A percentile compares a stretch with the other conserved stretches of the same genome.
Evolutionary conservation across 1,140 invertebrate genomes (phyloP).

Genomic region (Carcinoscorpius rotundicauda): DNA sequence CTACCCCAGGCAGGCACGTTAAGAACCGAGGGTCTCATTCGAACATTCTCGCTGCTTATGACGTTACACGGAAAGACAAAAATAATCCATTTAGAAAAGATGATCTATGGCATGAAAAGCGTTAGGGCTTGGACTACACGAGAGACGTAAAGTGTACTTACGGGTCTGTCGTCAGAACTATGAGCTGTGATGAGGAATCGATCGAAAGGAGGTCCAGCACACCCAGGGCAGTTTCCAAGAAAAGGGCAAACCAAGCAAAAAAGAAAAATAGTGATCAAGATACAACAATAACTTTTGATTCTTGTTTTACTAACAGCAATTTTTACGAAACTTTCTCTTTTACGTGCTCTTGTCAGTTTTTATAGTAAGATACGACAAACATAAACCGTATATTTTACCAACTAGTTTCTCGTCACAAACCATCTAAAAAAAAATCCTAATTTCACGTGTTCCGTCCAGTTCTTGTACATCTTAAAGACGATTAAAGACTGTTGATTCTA

Average conservation of each 20-base stretch:
- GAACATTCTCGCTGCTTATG: no score
- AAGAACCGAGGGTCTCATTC: no score
- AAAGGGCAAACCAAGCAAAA: not conserved
- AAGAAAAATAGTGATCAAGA: constrained; percentile 5
- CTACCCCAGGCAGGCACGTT: no score
- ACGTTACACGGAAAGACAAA: not conserved
- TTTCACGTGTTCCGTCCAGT: no score
- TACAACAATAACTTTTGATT: constrained; percentile 2
- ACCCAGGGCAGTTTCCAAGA: constrained; percentile 12
- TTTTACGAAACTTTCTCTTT: not conserved
- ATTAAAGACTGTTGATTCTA: no score
- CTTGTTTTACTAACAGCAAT: not conserved
- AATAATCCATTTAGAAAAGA: constrained; percentile 2
- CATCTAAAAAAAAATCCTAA: no score
- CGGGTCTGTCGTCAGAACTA: constrained; percentile 25
- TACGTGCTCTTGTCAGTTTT: no score
- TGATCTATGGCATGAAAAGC: constrained; percentile 2
- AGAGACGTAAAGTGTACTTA: constrained; percentile 17
- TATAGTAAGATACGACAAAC: no score
- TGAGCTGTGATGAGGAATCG: constrained; percentile 17
- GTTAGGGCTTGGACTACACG: not conserved
- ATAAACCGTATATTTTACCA: no score
- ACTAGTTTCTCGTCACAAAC: no score
- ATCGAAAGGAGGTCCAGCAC: constrained; percentile 13
- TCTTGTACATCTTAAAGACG: no score